Percentiles rank a stretch among this genome's conserved stretches.
phyloP scores from a whole-genome alignment of 2,888 invertebrate genomes.

The Cataglyphis livida region DNA sequence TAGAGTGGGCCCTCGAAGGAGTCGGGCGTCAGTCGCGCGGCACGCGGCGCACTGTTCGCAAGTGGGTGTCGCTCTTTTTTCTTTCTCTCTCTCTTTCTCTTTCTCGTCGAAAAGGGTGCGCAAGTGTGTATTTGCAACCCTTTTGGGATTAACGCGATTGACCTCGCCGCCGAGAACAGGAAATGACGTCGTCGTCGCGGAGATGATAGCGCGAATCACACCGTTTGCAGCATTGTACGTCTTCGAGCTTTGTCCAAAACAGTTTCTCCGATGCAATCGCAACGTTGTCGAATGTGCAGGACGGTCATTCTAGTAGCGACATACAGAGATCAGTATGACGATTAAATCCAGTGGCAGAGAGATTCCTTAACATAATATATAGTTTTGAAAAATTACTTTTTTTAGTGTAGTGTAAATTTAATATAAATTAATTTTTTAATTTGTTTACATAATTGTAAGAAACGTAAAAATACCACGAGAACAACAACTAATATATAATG shows the following conservation, averaged over 20 bases:
- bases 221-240: slow-evolving; percentile 48
- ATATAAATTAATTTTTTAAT: not conserved
- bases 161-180: slow-evolving; percentile 35
- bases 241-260: slow-evolving; percentile 27
- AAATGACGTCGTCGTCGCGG: slow-evolving; percentile 52
- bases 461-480: not conserved
- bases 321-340: not conserved
- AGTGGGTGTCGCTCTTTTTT: slow-evolving; percentile 54
- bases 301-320: not conserved
- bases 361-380: not conserved
- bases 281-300: slow-evolving; percentile 10
- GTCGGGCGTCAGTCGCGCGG: slow-evolving; percentile 82
- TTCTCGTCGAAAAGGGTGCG: slow-evolving; percentile 54
- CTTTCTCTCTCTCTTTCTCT: slow-evolving; percentile 3
- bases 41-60: slow-evolving; percentile 83
- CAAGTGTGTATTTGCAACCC: slow-evolving; percentile 41
- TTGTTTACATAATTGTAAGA: not conserved
- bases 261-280: slow-evolving; percentile 15
- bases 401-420: not conserved
- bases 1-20: slow-evolving; percentile 62
- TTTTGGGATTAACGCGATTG: slow-evolving; percentile 47
- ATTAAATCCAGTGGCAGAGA: not conserved
- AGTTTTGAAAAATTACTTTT: not conserved
- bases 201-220: slow-evolving; percentile 49
- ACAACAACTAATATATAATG: not conserved